These are phyloP conservation scores for Cynopterus sphinx DNA, from an alignment of 2,797 vertebrate genomes.

Conservation along the genomic window DNA sequence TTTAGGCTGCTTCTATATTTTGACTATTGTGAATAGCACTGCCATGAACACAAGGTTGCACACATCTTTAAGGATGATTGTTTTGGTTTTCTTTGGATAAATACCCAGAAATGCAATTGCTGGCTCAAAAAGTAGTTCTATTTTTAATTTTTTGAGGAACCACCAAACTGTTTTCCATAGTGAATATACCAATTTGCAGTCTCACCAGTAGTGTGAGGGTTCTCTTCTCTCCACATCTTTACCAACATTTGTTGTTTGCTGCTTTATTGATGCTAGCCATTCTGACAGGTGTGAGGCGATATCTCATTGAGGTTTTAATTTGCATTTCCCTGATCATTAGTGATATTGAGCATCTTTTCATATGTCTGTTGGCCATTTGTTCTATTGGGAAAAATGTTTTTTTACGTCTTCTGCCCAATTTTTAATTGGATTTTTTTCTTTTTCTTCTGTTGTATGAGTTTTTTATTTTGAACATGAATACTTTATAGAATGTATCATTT, in stretches of 20 bases:
- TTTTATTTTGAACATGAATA: not conserved
- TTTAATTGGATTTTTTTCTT: not conserved
- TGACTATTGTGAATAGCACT: not conserved
- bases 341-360: not conserved
- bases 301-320: not conserved
- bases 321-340: not conserved
- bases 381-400: not conserved
- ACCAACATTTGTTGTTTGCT: not conserved
- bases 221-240: not conserved
- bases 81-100: not conserved
- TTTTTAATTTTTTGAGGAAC: not conserved
- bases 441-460: not conserved
- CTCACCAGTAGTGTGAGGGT: not conserved
- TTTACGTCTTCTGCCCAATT: not conserved
- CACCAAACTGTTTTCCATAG: not conserved
- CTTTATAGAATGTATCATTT: not conserved
- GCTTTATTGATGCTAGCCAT: not conserved
- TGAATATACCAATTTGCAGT: not conserved
- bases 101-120: not conserved
- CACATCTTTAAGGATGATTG: not conserved
- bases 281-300: not conserved
- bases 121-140: not conserved
- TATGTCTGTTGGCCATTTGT: not conserved
- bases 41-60: not conserved
- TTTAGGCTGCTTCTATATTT: not conserved